Conservation (phyloP, 1,140 invertebrate genomes). For the Eriocheir sinensis region DNA sequence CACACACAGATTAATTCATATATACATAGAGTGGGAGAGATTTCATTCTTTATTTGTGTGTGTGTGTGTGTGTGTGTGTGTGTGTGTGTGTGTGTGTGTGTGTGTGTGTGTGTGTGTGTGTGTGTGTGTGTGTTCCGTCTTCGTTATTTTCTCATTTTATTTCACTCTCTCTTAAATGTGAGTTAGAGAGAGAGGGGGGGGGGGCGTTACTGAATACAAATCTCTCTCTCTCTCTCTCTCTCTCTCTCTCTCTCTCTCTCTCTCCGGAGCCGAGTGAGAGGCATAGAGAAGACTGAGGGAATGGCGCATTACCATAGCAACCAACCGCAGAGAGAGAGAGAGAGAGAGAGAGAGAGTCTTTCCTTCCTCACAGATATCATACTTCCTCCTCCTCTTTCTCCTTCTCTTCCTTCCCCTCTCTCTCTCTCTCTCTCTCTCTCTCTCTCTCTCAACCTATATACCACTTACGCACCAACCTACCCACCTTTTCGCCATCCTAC, state of each 20-base stretch:
- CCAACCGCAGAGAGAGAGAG: slow-evolving; percentile 41
- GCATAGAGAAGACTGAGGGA: neutral
- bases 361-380: neutral
- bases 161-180: slow-evolving; percentile 5
- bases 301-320: slow-evolving; percentile 31
- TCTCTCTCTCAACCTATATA: slow-evolving; percentile 32
- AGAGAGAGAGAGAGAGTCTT: neutral
- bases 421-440: slow-evolving; percentile 17
- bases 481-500: neutral
- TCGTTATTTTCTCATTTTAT: neutral
- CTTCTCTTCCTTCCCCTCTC: neutral
- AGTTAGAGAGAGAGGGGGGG: slow-evolving; percentile 27
- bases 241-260: slow-evolving; percentile 41
- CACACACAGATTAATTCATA: neutral
- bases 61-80: neutral
- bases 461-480: neutral
- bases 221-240: slow-evolving; percentile 44
- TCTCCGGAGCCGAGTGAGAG: neutral
- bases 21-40: neutral
- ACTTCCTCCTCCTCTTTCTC: neutral
- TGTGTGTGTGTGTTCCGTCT: neutral
- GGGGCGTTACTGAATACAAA: neutral
- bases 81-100: neutral
- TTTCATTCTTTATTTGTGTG: neutral
- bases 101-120: neutral